Conservation (phyloP, 2,113 vertebrate species). For the Coreoperca whiteheadi region DNA sequence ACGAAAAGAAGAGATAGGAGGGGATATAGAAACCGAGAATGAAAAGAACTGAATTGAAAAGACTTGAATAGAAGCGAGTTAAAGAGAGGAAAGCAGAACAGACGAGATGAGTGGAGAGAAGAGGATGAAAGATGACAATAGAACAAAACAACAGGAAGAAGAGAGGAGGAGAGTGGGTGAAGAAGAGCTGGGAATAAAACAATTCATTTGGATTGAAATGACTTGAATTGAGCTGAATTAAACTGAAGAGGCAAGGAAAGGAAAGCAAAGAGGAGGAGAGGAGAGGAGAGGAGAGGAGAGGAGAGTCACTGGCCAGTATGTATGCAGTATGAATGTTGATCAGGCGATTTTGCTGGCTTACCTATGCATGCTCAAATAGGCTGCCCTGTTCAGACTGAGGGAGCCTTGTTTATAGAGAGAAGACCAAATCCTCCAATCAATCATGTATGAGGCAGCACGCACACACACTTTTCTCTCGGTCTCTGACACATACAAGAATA, state of each 20-base stretch:
- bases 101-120: conserved; percentile 54
- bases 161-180: conserved; percentile 11
- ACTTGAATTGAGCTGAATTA: conserved; percentile 48
- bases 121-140: conserved; percentile 61
- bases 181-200: conserved; percentile 50
- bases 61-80: conserved; percentile 56
- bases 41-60: conserved; percentile 45
- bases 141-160: conserved; percentile 49
- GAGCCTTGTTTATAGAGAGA: conserved; percentile 73
- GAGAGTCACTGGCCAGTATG: conserved; percentile 22
- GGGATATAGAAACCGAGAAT: conserved; percentile 37
- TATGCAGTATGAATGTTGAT: conserved; percentile 70
- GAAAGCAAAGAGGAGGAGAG: conserved; percentile 6
- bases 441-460: conserved; percentile 66
- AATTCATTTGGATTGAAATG: conserved; percentile 50
- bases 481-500: conserved; percentile 7
- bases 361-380: conserved; percentile 56
- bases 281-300: conserved; percentile 12
- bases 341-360: conserved; percentile 52
- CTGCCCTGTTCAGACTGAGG: conserved; percentile 65
- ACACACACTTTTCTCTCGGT: not conserved
- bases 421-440: conserved; percentile 63
- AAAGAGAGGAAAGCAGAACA: conserved; percentile 54
- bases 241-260: conserved; percentile 20
- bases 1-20: not conserved